A percentile compares a stretch with the other conserved stretches of the same genome.
Evolutionary conservation across 2,888 invertebrate species (phyloP).

Genomic region (Pollenia amentaria): DNA sequence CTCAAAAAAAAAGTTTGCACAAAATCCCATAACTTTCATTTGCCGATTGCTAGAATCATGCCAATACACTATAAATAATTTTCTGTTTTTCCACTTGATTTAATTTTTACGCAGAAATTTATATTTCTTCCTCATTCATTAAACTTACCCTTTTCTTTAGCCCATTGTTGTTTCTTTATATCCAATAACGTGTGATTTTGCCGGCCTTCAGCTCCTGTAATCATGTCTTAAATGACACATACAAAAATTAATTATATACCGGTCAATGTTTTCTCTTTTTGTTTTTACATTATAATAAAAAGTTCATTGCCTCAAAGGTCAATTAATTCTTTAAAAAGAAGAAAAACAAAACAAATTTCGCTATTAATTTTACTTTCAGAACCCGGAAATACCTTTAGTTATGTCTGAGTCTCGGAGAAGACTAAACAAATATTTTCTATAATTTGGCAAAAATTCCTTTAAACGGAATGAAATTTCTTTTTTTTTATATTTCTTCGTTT

Average conservation of each 20-base stretch:
- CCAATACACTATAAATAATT: no score
- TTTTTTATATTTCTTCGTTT: conserved; percentile 48
- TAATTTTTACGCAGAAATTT: neutral
- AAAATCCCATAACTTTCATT: no score
- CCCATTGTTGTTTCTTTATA: conserved; percentile 96
- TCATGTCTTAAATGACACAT: conserved; percentile 77
- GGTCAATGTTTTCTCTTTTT: conserved; percentile 43
- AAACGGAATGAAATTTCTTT: conserved; percentile 15
- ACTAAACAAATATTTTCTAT: conserved; percentile 46
- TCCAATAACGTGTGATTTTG: conserved; percentile 89
- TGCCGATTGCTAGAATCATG: no score
- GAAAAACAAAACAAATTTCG: neutral
- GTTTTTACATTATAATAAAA: conserved; percentile 22
- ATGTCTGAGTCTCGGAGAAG: conserved; percentile 56
- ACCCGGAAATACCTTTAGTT: conserved; percentile 57
- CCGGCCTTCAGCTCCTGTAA: conserved; percentile 81
- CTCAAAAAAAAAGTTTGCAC: no score
- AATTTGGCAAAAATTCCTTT: conserved; percentile 65
- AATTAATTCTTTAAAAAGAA: conserved; percentile 16
- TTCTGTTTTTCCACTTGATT: no score
- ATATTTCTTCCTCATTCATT: neutral
- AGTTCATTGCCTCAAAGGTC: conserved; percentile 71
- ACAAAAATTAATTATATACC: conserved; percentile 24
- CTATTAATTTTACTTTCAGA: neutral
- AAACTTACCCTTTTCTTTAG: conserved; percentile 92